These are phyloP conservation scores for Campoplex nolae DNA, from an alignment of 2,888 invertebrate species.

Conservation along the genomic window DNA sequence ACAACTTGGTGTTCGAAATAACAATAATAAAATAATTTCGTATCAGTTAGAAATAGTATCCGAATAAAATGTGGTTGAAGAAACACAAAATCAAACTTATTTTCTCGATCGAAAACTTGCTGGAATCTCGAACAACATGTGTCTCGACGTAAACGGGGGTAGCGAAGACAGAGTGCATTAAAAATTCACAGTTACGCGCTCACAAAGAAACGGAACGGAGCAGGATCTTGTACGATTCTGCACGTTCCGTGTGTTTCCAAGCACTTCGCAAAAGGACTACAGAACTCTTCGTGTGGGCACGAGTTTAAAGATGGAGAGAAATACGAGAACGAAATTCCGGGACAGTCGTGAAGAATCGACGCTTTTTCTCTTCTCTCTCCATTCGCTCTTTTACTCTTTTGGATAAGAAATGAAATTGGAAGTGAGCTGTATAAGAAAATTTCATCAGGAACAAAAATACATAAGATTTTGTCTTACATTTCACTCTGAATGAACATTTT, in stretches of 20 bases:
- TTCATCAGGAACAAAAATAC: conserved; percentile 15
- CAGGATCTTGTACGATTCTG: conserved; percentile 18
- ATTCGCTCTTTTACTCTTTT: not conserved
- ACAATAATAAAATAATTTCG: not conserved
- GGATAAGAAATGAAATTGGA: not conserved
- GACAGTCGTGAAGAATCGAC: conserved; percentile 29
- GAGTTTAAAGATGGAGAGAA: conserved; percentile 55
- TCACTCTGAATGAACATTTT: not conserved
- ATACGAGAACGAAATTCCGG: conserved; percentile 29
- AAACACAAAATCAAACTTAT: not conserved
- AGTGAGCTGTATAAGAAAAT: not conserved
- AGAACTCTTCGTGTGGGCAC: conserved; percentile 13
- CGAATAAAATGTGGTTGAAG: not conserved
- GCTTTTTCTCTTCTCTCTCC: not conserved
- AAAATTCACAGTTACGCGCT: conserved; percentile 50
- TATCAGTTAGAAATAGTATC: not conserved
- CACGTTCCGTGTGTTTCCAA: not conserved
- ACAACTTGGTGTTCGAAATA: not conserved
- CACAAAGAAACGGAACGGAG: conserved; percentile 46
- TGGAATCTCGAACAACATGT: conserved; percentile 52
- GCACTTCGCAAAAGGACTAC: conserved; percentile 37
- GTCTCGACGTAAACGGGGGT: conserved; percentile 2
- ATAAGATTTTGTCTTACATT: not conserved
- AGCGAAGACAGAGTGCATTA: conserved; percentile 32
- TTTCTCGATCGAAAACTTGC: not conserved